These are phyloP conservation scores for Odobenus rosmarus DNA, from an alignment of 2,113 vertebrate genomes.

Conservation along the genomic window DNA sequence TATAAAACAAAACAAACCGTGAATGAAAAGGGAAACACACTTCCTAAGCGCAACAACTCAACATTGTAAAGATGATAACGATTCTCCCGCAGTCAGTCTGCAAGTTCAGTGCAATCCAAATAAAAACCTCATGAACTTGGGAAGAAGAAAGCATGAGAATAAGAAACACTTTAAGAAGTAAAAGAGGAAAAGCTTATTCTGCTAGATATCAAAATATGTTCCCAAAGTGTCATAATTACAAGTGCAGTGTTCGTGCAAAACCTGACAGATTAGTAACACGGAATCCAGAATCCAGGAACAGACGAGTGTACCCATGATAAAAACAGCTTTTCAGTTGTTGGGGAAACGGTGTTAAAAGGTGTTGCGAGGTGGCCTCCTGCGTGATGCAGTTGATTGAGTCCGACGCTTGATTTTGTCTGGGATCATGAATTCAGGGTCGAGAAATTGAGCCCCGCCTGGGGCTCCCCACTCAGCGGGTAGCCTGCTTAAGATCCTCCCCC, in stretches of 20 bases:
- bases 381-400: not conserved
- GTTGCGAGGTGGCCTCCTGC: not conserved
- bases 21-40: not conserved
- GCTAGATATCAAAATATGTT: not conserved
- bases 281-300: not conserved
- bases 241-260: not conserved
- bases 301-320: not conserved
- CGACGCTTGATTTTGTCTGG: not conserved
- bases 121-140: not conserved
- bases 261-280: not conserved
- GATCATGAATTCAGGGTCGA: not conserved
- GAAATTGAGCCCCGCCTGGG: not conserved
- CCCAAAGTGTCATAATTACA: not conserved
- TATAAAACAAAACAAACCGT: not conserved
- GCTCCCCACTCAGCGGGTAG: not conserved
- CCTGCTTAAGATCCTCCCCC: not conserved
- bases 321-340: not conserved
- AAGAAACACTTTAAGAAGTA: conserved; percentile 11
- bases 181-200: not conserved
- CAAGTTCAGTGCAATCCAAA: not conserved
- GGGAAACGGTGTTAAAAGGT: not conserved
- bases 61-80: not conserved
- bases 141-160: not conserved
- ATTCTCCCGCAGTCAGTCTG: not conserved
- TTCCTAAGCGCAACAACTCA: not conserved